Percentiles rank a stretch among this genome's conserved stretches.
phyloP scores from a whole-genome alignment of 2,113 vertebrate genomes.

The Apistogramma diplotaenia region DNA sequence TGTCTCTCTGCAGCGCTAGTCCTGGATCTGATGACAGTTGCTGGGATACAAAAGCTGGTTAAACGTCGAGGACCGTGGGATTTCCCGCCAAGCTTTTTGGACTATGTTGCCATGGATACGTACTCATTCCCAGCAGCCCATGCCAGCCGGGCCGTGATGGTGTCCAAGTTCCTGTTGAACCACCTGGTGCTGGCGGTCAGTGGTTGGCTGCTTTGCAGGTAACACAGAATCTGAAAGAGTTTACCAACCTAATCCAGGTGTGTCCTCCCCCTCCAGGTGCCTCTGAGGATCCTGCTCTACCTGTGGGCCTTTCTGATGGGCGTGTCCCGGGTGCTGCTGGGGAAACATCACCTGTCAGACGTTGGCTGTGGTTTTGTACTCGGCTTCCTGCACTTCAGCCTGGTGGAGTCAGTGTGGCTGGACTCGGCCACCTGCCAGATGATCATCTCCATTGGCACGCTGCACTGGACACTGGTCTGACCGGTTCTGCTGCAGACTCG shows the following conservation, averaged over 20 bases:
- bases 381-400: conserved; percentile 88
- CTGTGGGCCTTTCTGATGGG: conserved; percentile 90
- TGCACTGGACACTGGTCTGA: conserved; percentile 69
- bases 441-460: conserved; percentile 86
- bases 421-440: conserved; percentile 90
- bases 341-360: conserved; percentile 89
- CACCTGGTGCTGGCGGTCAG: conserved; percentile 88
- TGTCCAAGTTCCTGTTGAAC: conserved; percentile 90
- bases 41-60: conserved; percentile 87
- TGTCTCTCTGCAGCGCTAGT: conserved; percentile 77
- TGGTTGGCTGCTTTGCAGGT: neutral
- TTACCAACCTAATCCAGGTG: neutral
- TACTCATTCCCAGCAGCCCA: conserved; percentile 92
- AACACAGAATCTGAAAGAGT: neutral
- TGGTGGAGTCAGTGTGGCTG: conserved; percentile 94
- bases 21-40: conserved; percentile 89
- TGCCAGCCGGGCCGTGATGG: conserved; percentile 87
- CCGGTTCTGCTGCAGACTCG: neutral
- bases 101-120: conserved; percentile 89
- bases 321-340: conserved; percentile 86
- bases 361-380: conserved; percentile 87
- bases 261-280: conserved; percentile 63
- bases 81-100: conserved; percentile 81
- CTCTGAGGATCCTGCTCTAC: conserved; percentile 87
- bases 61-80: conserved; percentile 87